A percentile compares a stretch with the other conserved stretches of the same genome.
phyloP scores from a whole-genome alignment of 1,140 invertebrate species.

The Drosophila oshimai region DNA sequence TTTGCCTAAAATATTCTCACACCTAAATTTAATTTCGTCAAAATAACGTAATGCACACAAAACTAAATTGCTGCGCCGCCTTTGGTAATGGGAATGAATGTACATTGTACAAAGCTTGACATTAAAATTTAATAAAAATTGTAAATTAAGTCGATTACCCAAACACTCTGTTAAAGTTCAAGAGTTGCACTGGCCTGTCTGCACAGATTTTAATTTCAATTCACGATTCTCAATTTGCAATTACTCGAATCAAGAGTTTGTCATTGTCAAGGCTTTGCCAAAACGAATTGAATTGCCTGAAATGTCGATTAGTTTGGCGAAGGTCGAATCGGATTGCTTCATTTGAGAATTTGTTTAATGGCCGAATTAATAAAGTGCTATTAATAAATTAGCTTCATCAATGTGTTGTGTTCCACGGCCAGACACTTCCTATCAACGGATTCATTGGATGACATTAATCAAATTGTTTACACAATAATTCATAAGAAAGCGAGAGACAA shows the following conservation, averaged over 20 bases:
- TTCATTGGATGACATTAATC: conserved; percentile 33
- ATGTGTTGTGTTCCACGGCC: neutral
- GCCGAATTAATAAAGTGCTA: conserved; percentile 1
- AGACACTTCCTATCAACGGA: conserved; percentile 1
- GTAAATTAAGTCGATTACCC: conserved; percentile 43
- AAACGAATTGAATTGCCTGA: conserved; percentile 34
- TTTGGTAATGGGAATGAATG: neutral
- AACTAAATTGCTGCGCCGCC: conserved; percentile 28
- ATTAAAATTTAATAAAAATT: conserved; percentile 56
- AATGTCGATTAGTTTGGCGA: conserved; percentile 16
- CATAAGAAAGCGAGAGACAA: conserved; percentile 26
- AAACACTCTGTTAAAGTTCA: conserved; percentile 65
- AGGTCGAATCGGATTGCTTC: conserved; percentile 13
- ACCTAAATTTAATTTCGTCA: conserved; percentile 69
- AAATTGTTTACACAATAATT: conserved; percentile 42
- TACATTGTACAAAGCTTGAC: conserved; percentile 25
- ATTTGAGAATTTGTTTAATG: conserved; percentile 15
- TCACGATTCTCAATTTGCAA: conserved; percentile 77
- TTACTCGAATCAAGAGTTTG: conserved; percentile 52
- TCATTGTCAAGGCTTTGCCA: conserved; percentile 65
- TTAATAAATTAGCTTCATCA: conserved; percentile 17
- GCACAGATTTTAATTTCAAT: conserved; percentile 44
- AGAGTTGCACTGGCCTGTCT: conserved; percentile 15
- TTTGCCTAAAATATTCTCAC: conserved; percentile 62
- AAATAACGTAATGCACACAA: conserved; percentile 41